A percentile compares a stretch with the other conserved stretches of the same genome.
Evolutionary conservation across 2,888 invertebrate genomes (phyloP).

Genomic region (Imbricaverruca yamaguchii): DNA sequence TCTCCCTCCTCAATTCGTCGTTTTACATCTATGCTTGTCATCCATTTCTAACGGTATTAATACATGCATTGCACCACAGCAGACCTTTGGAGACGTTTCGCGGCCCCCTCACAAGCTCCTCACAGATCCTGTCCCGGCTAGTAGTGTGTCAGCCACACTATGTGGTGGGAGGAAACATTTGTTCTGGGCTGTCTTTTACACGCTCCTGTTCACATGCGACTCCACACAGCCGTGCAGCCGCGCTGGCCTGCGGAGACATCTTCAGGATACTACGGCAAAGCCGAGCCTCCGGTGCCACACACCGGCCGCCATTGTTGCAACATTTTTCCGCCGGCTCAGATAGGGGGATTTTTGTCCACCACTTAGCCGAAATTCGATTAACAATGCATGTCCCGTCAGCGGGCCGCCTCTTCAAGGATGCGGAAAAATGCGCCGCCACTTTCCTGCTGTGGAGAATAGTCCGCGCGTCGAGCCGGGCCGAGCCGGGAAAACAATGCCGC

Average conservation of each 20-base stretch:
- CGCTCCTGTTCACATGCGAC: no score
- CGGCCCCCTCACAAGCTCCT: no score
- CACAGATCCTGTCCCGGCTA: no score
- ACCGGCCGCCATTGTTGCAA: neutral
- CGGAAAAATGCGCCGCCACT: neutral
- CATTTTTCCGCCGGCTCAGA: neutral
- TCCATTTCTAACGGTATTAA: no score
- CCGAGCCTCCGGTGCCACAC: neutral
- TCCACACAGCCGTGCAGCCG: neutral
- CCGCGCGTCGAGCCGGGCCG: neutral
- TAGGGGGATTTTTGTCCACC: neutral
- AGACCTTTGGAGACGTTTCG: no score
- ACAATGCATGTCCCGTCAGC: neutral
- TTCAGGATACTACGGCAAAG: neutral
- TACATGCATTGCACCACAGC: no score
- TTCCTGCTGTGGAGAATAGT: neutral
- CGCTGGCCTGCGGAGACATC: neutral
- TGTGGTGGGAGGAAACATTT: no score
- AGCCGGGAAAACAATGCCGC: neutral
- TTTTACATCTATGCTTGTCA: no score
- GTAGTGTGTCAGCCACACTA: no score
- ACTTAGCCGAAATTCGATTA: neutral
- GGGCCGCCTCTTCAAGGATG: neutral
- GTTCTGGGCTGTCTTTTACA: no score
- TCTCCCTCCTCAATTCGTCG: no score